Evolutionary conservation across 2,113 vertebrate genomes (phyloP), one percentile per base, ranked within the genome.

Genomic region (Hydrolagus affinis): DNA sequence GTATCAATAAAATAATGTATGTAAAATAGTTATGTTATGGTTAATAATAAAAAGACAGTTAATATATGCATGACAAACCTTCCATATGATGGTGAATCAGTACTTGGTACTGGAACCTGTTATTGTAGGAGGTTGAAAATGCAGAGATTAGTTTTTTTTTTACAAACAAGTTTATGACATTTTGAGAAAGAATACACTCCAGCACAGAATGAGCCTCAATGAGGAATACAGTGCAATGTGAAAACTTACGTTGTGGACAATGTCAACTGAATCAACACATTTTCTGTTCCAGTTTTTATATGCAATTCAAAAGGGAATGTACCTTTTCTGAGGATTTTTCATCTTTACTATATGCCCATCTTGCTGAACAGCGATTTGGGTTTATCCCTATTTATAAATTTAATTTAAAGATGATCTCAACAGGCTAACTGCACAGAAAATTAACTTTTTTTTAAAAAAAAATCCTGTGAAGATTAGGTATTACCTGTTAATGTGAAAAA

Each of bases 261-360:
- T 19, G 64, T 17, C 23, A 83, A 19, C 11, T 64, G 25, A 83
- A 68, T 30, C 25, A 30, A 60, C 59, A 59, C 66, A 69, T 69
- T 69, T 73, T 44, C 44, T 44, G 44, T 44, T 44, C 12, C 73
- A 75, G 30, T 28, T 14, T 56, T 25, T 83, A 60, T 44, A 75
- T 75, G 17, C 66, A 17, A 28, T 83, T 83, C 32, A 28, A 32
- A 68, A 66, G 15, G 60, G 30, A 83, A 68, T 83, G 78, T 83
- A 83, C n/a, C 66, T 64, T 80, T 77, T 75, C 73, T 78, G 76
- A 78, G 78, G 28, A 32, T 30, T 83, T 83, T 83, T 83, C 62
- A 64, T 11, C 19, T 28, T 83, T 66, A 83, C 30, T 80, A 25
- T 66, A 66, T 66, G 11, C 11, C 59, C 15, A 78, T 78, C 56